Base-by-base conservation (phyloP, 2,797 vertebrate species). In the Enteromius unitaeniatus region DNA sequence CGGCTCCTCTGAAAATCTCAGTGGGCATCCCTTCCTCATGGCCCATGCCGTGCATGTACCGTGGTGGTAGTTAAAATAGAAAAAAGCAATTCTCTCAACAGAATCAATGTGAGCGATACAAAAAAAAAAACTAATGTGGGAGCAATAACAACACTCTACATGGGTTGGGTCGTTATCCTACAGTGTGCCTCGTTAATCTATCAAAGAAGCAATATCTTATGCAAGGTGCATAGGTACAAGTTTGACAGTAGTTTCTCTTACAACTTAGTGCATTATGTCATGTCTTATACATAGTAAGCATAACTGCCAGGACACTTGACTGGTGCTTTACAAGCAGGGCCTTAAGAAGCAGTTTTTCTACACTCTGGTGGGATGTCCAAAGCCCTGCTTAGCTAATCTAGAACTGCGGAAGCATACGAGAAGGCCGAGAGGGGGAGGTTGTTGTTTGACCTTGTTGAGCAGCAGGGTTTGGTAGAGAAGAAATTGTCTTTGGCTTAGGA, bases 401-500 rank as follows among this genome's bases (percentile, higher is more conserved):
- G 34, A 51, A 26, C 8, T 47, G 26, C 14, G n/a, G 37, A 60
- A 62, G 75, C 34, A 14, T 40, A 21, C 21, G 15, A 78, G 67
- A 79, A 62, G 26, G 40, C 17, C 51, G 19, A 62, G 9, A 4
- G 6, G 40, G 7, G 21, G 84, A 62, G 31, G 31, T 76, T 83
- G 15, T 42, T 76, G 81, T 74, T 62, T 64, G 68, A 60, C 79
- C 79, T 72, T 72, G 37, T 21, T 58, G 42, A 53, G 49, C 21
- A 49, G 42, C n/a, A 26, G 78, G 42, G 53, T 77, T 62, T 53
- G 65, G 78, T 19, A 23, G 65, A 62, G 77, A 86, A 53, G 95
- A 95, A 97, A 89, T 93, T 21, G 90, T 96, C 95, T 97, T 97
- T 95, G 97, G 97, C 89, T 97, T 97, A 85, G 96, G 97, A 92